Evolutionary conservation across 2,113 vertebrate genomes (phyloP).

Genomic region (Psilopsiagon aymara): DNA sequence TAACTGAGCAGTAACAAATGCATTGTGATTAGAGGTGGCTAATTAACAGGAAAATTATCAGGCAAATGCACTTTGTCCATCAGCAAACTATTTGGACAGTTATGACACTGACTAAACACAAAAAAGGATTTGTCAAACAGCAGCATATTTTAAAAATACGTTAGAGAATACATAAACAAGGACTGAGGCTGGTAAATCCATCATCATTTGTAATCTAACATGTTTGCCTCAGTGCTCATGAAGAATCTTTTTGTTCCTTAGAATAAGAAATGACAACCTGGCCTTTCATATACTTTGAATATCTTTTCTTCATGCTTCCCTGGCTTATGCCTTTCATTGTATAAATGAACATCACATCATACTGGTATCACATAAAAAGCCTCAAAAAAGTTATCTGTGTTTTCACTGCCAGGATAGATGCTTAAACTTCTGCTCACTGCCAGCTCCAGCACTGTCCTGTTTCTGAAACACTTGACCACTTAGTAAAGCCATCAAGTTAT

Average conservation of each 20-base stretch:
- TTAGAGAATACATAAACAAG: background rate
- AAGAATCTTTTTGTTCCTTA: background rate
- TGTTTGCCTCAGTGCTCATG: background rate
- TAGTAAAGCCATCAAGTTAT: background rate
- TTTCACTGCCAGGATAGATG: background rate
- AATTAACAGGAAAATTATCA: background rate
- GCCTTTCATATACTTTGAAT: background rate
- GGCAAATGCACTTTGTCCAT: background rate
- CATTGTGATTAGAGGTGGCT: background rate
- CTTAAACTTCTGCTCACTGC: background rate
- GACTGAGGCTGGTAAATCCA: background rate
- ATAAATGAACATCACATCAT: background rate
- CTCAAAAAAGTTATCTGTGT: background rate
- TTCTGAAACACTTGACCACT: background rate
- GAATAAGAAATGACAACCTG: accelerated
- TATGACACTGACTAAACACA: background rate
- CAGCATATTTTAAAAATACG: background rate
- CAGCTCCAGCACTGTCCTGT: background rate
- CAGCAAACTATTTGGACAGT: background rate
- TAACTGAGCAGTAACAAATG: background rate
- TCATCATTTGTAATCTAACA: accelerated
- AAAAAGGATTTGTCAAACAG: background rate
- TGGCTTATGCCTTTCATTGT: background rate
- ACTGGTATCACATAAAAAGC: background rate
- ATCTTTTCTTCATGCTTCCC: background rate